Percentiles rank a stretch among this genome's conserved stretches.
These are phyloP conservation scores for Conus betulinus DNA, from an alignment of 1,140 invertebrate species.

Conservation along the genomic window DNA sequence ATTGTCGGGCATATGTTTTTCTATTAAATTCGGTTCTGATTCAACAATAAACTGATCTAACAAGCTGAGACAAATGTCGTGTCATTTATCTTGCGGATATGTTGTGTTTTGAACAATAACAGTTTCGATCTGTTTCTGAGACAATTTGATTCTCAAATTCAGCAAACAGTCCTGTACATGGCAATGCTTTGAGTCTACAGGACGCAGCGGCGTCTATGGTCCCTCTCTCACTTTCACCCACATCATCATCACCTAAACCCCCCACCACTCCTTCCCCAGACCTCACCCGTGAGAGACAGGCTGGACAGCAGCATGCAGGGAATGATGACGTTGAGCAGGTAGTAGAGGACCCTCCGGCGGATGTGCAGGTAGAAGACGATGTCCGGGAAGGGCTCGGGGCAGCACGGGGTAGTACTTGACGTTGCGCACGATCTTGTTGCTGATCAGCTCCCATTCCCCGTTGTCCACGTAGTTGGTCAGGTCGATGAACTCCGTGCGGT, in stretches of 20 bases:
- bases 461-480: slow-evolving; percentile 70
- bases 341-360: slow-evolving; percentile 68
- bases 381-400: slow-evolving; percentile 77
- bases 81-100: too few species aligned
- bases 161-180: too few species aligned
- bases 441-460: slow-evolving; percentile 71
- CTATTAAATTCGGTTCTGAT: too few species aligned
- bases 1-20: too few species aligned
- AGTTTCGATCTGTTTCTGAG: too few species aligned
- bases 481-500: slow-evolving; percentile 65
- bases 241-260: background rate
- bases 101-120: too few species aligned
- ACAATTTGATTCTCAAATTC: too few species aligned
- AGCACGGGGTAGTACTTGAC: slow-evolving; percentile 69
- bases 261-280: slow-evolving; percentile 11
- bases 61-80: too few species aligned
- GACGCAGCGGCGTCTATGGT: too few species aligned
- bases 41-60: too few species aligned
- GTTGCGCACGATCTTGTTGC: slow-evolving; percentile 66
- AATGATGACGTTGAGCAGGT: slow-evolving; percentile 75
- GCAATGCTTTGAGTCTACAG: too few species aligned
- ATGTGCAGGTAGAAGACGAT: slow-evolving; percentile 76
- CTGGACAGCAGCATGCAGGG: slow-evolving; percentile 73
- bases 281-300: slow-evolving; percentile 63
- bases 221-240: too few species aligned